Evolutionary conservation across 2,113 vertebrate species (phyloP).

Genomic region (Pseudois nayaur): DNA sequence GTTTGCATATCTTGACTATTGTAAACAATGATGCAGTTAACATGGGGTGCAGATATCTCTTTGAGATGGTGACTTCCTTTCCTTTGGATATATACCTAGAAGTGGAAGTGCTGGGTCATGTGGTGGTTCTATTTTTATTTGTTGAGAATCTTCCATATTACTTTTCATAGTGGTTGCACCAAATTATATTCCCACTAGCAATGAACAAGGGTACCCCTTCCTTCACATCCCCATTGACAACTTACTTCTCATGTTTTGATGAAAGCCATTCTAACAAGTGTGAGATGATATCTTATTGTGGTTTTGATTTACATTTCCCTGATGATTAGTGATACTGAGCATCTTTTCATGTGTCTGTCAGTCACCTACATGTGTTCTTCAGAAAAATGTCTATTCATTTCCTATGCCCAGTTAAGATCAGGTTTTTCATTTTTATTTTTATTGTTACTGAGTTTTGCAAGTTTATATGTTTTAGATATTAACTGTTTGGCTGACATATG

Average conservation of each 20-base stretch:
- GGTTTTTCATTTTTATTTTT: neutral
- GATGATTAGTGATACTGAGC: neutral
- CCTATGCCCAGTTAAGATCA: neutral
- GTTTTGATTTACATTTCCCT: neutral
- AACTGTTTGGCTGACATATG: neutral
- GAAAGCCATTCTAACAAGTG: neutral
- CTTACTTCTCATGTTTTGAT: neutral
- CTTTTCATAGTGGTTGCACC: neutral
- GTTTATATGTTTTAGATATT: neutral
- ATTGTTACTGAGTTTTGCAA: neutral
- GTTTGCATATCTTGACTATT: neutral
- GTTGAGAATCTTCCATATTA: neutral
- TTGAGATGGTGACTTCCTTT: neutral
- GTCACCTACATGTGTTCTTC: neutral
- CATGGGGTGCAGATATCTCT: neutral
- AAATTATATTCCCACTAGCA: neutral
- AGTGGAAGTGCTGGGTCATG: neutral
- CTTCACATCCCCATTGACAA: neutral
- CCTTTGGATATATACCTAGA: neutral
- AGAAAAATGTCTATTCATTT: neutral
- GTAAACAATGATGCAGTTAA: neutral
- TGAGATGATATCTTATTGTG: neutral
- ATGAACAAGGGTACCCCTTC: neutral
- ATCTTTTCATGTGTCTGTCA: neutral
- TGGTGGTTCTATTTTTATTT: neutral